Evolutionary conservation across 2,888 invertebrate genomes (phyloP), one percentile per base, ranked within the genome.

Genomic region (Formica aserva): DNA sequence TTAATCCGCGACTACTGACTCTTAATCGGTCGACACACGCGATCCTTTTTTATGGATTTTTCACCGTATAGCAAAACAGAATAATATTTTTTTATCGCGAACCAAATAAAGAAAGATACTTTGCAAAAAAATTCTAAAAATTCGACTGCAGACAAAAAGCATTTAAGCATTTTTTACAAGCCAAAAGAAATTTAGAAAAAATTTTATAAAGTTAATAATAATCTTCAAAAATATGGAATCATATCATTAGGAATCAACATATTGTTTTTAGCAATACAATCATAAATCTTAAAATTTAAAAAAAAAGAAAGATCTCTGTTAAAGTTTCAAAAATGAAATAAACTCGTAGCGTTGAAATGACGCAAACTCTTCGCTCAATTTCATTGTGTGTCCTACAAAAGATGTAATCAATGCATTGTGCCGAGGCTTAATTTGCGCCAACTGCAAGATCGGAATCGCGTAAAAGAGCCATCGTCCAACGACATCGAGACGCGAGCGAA

Each of bases 1-100:
- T 84, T 62, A 48, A 76, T 83, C 82, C 81, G 18, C 63, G 26
- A 13, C 48, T 57, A 45, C 29, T 15, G 29, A 67, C 69, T 57
- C 55, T 13, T 29, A 66, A 26, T 38, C 38, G 69, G 29, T 60
- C 57, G 38, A 45, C 72, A 48, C 32, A 22, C 8, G 55, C 45
- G n/a, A 52, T 6, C 13, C 8, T 41, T 38, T 38, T 52, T 66
- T 66, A 38, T 9, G 29, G n/a, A 57, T 8, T 67, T 13, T 29
- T 63, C 9, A 8, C 52, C 2, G 0, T 11, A n/a, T 26, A 55
- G 38, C 55, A 15, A 0, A 38, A 55, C 29, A 11, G 0, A n/a
- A n/a, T n/a, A 29, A 29, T 29, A n/a, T 32, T n/a, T 67, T 38
- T 67, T 55, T 5, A 52, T 55, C 67, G 15, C 3, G 3, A 8